phyloP scores from a whole-genome alignment of 1,140 invertebrate genomes.

The Caenorhabditis remanei region DNA sequence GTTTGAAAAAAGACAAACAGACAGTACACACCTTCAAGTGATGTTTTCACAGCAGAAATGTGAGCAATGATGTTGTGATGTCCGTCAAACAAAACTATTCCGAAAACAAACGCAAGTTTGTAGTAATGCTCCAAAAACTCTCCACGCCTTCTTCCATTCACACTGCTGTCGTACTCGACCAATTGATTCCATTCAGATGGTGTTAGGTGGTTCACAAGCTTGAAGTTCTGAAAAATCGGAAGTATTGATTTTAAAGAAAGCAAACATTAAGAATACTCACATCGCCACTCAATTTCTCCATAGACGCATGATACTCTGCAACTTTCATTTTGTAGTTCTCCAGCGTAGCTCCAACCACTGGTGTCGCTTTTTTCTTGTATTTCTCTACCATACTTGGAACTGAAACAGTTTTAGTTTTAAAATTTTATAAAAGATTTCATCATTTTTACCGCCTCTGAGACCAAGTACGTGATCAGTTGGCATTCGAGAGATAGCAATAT shows the following conservation, averaged over 20 bases:
- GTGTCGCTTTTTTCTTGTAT: slow-evolving; percentile 35
- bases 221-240: slow-evolving; percentile 2
- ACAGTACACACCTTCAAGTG: background rate
- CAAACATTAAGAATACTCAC: background rate
- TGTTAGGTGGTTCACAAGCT: background rate
- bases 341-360: slow-evolving; percentile 15
- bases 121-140: slow-evolving; percentile 25
- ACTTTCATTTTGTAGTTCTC: slow-evolving; percentile 52
- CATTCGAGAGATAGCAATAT: slow-evolving; percentile 33
- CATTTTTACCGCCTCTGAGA: slow-evolving; percentile 7
- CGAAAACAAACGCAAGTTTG: background rate
- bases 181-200: slow-evolving; percentile 7
- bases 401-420: background rate
- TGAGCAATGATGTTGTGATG: slow-evolving; percentile 43
- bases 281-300: slow-evolving; percentile 10
- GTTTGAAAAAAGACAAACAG: background rate
- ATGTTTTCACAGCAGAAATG: slow-evolving; percentile 13
- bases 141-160: background rate
- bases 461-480: slow-evolving; percentile 16
- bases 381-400: slow-evolving; percentile 33
- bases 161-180: background rate
- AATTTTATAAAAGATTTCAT: too few species aligned
- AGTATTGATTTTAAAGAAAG: background rate
- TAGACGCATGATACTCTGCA: slow-evolving; percentile 16
- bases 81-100: slow-evolving; percentile 37